These are phyloP conservation scores for Capreolus pygargus DNA, from an alignment of 2,113 vertebrate species.

Conservation along the genomic window DNA sequence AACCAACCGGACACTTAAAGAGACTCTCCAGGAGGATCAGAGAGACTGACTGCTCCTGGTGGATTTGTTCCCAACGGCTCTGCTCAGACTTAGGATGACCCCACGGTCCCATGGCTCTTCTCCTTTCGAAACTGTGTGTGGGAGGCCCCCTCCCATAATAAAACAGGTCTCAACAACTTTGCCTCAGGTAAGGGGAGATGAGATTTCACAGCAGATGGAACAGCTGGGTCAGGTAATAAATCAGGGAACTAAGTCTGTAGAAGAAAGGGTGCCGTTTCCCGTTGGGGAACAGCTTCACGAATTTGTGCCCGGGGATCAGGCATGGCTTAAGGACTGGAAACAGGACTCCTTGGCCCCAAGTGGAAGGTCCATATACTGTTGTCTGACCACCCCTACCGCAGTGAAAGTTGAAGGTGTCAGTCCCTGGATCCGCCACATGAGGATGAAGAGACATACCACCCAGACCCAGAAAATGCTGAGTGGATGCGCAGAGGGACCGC, in stretches of 20 bases:
- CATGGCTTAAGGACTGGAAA: background rate
- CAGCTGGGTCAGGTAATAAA: background rate
- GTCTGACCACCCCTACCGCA: background rate
- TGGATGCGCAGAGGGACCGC: background rate
- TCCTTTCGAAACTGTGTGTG: fast-evolving
- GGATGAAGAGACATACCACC: background rate
- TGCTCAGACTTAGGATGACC: background rate
- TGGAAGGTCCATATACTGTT: background rate
- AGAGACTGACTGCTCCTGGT: background rate
- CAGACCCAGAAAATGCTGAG: background rate
- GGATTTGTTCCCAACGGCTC: fast-evolving
- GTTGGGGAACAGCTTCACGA: background rate
- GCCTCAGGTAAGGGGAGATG: background rate
- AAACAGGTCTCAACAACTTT: background rate
- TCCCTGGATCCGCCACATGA: background rate
- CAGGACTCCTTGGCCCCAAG: background rate
- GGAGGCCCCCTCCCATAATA: background rate
- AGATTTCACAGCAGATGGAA: background rate
- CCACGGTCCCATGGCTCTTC: fast-evolving
- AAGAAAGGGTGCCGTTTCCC: background rate
- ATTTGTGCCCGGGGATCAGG: background rate
- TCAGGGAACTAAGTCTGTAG: background rate
- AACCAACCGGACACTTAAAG: fast-evolving
- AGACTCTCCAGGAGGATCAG: background rate
- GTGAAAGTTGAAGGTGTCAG: background rate